phyloP scores from a whole-genome alignment of 2,888 invertebrate genomes.

The Creontiades dilutus region DNA sequence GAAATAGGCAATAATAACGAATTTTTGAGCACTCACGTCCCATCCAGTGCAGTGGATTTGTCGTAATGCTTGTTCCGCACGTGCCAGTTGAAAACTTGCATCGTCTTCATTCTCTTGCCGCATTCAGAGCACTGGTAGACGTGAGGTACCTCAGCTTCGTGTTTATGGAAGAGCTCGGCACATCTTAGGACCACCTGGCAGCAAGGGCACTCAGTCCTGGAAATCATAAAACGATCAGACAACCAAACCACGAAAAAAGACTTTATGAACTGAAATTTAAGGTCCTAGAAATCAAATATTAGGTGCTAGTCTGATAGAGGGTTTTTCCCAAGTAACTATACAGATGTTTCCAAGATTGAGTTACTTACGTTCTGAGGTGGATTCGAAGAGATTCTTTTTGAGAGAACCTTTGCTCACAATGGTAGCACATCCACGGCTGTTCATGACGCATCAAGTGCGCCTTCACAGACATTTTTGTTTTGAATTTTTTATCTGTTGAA shows the following conservation, averaged over 20 bases:
- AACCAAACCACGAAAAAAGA: too few relatives aligned
- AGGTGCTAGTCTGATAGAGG: too few relatives aligned
- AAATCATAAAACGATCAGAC: background rate
- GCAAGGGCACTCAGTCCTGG: background rate
- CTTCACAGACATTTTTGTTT: background rate
- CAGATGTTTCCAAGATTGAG: too few relatives aligned
- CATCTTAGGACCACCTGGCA: conserved; percentile 34
- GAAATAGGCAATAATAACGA: too few relatives aligned
- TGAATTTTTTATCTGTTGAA: conserved; percentile 12
- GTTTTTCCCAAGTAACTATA: too few relatives aligned
- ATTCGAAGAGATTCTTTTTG: background rate
- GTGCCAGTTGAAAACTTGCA: background rate
- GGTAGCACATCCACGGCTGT: conserved; percentile 12
- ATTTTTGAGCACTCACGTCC: conserved; percentile 36
- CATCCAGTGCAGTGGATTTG: conserved; percentile 37
- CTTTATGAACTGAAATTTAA: too few relatives aligned
- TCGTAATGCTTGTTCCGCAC: conserved; percentile 11
- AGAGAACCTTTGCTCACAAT: conserved; percentile 5
- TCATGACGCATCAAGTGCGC: background rate
- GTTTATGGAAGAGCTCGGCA: background rate
- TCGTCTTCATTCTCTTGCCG: background rate
- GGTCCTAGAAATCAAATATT: too few relatives aligned
- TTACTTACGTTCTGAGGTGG: conserved; percentile 15
- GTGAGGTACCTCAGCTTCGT: conserved; percentile 17
- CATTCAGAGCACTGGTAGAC: conserved; percentile 12